These are phyloP conservation scores for Parelbella ahira DNA, from an alignment of 2,888 invertebrate species.

Conservation along the genomic window DNA sequence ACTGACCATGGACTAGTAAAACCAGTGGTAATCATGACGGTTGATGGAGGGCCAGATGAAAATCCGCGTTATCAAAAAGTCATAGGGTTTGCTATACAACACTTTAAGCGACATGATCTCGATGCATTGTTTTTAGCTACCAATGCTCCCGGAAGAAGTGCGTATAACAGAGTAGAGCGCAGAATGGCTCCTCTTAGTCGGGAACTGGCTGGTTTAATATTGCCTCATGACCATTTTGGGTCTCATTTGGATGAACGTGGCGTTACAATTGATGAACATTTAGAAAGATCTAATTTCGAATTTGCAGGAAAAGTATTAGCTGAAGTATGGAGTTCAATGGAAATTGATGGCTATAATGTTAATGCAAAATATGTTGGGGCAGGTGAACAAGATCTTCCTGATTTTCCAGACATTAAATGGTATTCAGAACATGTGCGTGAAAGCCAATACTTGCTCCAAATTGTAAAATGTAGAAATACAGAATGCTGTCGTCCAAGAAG, in stretches of 20 bases:
- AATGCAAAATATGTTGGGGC: constrained; percentile 31
- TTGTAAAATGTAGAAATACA: constrained; percentile 29
- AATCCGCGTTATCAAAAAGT: constrained; percentile 29
- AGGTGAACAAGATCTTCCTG: constrained; percentile 25
- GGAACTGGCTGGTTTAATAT: constrained; percentile 27
- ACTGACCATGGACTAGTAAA: constrained; percentile 31
- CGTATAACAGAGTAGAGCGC: constrained; percentile 27
- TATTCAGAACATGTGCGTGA: constrained; percentile 29
- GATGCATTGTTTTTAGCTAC: constrained; percentile 27
- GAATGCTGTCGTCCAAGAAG: constrained; percentile 27
- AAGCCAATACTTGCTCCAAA: constrained; percentile 30
- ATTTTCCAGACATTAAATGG: constrained; percentile 32
- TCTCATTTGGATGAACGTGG: constrained; percentile 28
- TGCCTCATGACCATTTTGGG: constrained; percentile 27
- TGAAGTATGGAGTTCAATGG: constrained; percentile 22
- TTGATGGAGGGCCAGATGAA: constrained; percentile 26
- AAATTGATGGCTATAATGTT: constrained; percentile 26
- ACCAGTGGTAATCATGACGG: constrained; percentile 25
- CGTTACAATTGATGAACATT: constrained; percentile 37
- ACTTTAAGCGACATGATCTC: constrained; percentile 27
- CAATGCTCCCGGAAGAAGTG: constrained; percentile 27
- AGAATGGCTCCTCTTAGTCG: constrained; percentile 31
- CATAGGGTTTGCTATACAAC: constrained; percentile 24
- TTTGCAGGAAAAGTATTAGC: constrained; percentile 17
- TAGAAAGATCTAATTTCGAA: constrained; percentile 34